Evolutionary conservation across 2,888 invertebrate species (phyloP).

Genomic region (Coelopa pilipes): DNA sequence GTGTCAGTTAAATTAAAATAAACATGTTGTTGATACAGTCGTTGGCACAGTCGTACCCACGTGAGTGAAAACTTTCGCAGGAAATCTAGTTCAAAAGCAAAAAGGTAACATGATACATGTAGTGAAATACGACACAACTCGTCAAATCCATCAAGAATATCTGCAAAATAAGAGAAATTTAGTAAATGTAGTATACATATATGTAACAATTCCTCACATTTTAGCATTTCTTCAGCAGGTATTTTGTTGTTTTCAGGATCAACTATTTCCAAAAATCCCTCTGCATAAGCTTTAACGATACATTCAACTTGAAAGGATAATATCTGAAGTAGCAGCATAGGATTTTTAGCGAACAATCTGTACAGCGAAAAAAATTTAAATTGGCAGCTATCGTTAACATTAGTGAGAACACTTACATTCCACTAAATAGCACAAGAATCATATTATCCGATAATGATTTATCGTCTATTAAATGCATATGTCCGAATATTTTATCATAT

Average conservation of each 20-base stretch:
- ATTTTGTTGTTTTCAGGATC: slow-evolving; percentile 64
- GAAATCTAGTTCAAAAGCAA: slow-evolving; percentile 73
- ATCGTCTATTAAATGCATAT: slow-evolving; percentile 65
- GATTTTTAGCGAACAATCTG: slow-evolving; percentile 71
- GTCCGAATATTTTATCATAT: slow-evolving; percentile 63
- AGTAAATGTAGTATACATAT: slow-evolving; percentile 5
- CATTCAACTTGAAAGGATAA: slow-evolving; percentile 75
- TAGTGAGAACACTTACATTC: slow-evolving; percentile 59
- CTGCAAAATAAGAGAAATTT: slow-evolving; percentile 56
- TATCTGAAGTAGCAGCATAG: slow-evolving; percentile 74
- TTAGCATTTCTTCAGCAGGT: slow-evolving; percentile 63
- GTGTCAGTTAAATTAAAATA: slow-evolving; percentile 70
- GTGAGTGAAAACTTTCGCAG: slow-evolving; percentile 74
- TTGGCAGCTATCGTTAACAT: background rate
- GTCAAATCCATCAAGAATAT: slow-evolving; percentile 74
- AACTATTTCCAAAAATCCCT: slow-evolving; percentile 65
- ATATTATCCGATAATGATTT: slow-evolving; percentile 64
- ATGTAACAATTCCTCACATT: slow-evolving; percentile 57
- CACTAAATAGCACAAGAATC: slow-evolving; percentile 64
- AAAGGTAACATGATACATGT: slow-evolving; percentile 71
- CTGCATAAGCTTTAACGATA: slow-evolving; percentile 73
- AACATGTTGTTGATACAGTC: slow-evolving; percentile 72
- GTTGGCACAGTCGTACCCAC: slow-evolving; percentile 76
- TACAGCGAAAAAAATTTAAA: slow-evolving; percentile 31
- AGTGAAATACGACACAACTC: slow-evolving; percentile 72